Evolutionary conservation across 1,140 invertebrate species (phyloP), one percentile per base, ranked within the genome.

Genomic region (Bombus difficillimus): DNA sequence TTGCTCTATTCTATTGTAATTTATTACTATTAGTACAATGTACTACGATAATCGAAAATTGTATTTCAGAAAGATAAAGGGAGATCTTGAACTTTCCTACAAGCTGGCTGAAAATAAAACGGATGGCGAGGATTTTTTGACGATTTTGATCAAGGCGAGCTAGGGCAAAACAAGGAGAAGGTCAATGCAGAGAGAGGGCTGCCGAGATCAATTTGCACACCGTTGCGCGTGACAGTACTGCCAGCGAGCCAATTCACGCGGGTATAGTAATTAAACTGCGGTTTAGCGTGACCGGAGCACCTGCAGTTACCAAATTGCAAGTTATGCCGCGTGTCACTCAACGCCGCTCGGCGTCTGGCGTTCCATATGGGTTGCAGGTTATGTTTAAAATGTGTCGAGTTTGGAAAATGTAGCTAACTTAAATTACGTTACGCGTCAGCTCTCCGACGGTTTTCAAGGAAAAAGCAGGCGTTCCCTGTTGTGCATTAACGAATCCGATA

Each of bases 211-310:
- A 94, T 94, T 94, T 92, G 92, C 89, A 76, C 87, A 85, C 86
- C 85, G 90, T 91, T 94, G 94, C 90, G 89, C 89, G 92, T 94
- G 93, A 94, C 93, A 94, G 93, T 91, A 85, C 89, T 92, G 90
- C 91, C 89, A 92, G 91, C 91, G 90, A 92, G 91, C 92, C 93
- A 93, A 93, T 93, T 94, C 92, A 92, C 93, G 90, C 91, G 87
- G 91, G 91, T 91, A 92, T 93, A 93, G 93, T 94, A 95, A 95
- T 95, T 94, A 94, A 94, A 94, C 93, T 95, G 94, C 90, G 94
- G 93, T 94, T 94, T 93, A 92, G 89, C 91, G 91, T 94, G 92
- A 92, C 91, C 92, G 91, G 90, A 93, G 91, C 93, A 94, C 92
- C 93, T 94, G 92, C 85, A 92, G 93, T 93, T 93, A 91, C 91